Percentiles rank a stretch among this genome's conserved stretches.
These are phyloP conservation scores for Parotocinclus haroldoi DNA, from an alignment of 2,797 vertebrate species.

Conservation along the genomic window DNA sequence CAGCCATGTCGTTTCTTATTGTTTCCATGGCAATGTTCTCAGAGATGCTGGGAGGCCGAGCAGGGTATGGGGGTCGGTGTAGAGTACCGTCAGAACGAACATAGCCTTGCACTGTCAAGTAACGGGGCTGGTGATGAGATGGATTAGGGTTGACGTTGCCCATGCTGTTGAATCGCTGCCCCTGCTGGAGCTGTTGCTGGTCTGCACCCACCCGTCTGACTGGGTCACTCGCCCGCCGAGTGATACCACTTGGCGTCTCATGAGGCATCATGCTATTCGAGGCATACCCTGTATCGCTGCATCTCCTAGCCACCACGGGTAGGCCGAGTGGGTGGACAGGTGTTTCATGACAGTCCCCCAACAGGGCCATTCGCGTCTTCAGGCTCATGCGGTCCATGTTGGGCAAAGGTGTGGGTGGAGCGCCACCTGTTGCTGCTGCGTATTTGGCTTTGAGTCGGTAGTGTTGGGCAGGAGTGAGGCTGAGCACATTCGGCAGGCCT, in stretches of 20 bases:
- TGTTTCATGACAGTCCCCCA: constrained; percentile 64
- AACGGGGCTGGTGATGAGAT: constrained; percentile 34
- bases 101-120: constrained; percentile 58
- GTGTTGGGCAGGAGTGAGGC: constrained; percentile 86
- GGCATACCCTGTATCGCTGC: constrained; percentile 69
- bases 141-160: constrained; percentile 61
- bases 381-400: constrained; percentile 78
- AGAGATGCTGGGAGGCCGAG: constrained; percentile 76
- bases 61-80: constrained; percentile 57
- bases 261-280: constrained; percentile 72
- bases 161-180: constrained; percentile 82
- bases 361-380: constrained; percentile 68
- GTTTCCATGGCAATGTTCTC: constrained; percentile 77
- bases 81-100: constrained; percentile 53
- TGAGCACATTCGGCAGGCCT: constrained; percentile 70
- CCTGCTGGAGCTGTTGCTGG: constrained; percentile 58
- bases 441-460: constrained; percentile 86
- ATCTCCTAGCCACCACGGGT: constrained; percentile 65
- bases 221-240: constrained; percentile 83
- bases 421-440: constrained; percentile 83
- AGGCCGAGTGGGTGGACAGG: constrained; percentile 20
- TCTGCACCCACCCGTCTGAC: constrained; percentile 63
- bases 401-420: constrained; percentile 83
- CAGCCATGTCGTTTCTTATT: constrained; percentile 50
- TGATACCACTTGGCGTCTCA: constrained; percentile 62